Base-by-base conservation (phyloP, 2,113 vertebrate species). In the Epinephelus lanceolatus region DNA sequence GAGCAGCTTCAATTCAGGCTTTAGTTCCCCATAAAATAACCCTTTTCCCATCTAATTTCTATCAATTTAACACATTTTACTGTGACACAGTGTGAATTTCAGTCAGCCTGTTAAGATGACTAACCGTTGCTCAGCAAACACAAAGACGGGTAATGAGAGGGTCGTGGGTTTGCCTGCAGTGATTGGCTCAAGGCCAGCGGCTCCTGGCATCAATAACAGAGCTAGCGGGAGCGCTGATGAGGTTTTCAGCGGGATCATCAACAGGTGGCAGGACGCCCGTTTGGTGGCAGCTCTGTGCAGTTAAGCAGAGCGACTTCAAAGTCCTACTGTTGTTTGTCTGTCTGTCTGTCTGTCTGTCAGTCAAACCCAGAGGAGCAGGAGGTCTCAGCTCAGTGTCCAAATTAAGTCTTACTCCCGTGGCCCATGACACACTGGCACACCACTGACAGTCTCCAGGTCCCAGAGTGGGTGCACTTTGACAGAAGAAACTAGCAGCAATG, bases 231-330 rank as follows among this genome's bases (percentile, higher is more conserved):
- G 53, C 13, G 47, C 56, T 87, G 89, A 88, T 84, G 77, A 87
- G 76, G 57, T 86, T 86, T 90, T 88, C 59, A 52, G 33, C 30
- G 45, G 61, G 60, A 78, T 71, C 62, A 85, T 82, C 89, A 87
- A 79, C 88, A 90, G 84, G 89, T 91, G 87, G 78, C 84, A 63
- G 52, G 60, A 62, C 5, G 56, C 78, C 76, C 9, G 37, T 70
- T 80, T 65, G 27, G 56, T 56, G 42, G 71, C 67, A 57, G 65
- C 78, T 84, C 79, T 21, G 65, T 42, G 42, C 60, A 42, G 74
- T 51, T n/a, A 18, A 80, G 82, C 82, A 14, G n/a, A 74, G 25
- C 11, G 3, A 73, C 76, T 86, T 87, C 81, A 86, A 83, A 88
- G 85, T 81, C 76, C 3, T 60, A 83, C 84, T 61, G 82, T 33